Evolutionary conservation across 2,888 invertebrate species (phyloP), one percentile per base, ranked within the genome.

Genomic region (Heliconius sara): DNA sequence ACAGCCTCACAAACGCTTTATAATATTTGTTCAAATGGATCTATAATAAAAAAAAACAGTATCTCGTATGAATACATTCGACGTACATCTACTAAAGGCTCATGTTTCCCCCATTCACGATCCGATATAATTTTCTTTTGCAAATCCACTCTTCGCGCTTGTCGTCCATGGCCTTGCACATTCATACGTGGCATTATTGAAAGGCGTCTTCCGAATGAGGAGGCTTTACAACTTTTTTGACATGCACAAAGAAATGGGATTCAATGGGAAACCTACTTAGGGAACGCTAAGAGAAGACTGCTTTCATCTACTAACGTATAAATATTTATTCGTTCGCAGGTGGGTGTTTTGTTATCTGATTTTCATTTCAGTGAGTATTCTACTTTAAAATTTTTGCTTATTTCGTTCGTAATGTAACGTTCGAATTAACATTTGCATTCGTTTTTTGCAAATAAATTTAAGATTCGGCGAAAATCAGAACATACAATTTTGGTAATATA

Each of bases 131-230:
- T 66, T 75, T 75, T 66, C 75, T 75, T 75, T 76, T 77, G 13
- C 76, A 79, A 82, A 80, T 78, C 66, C 78, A 75, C 82, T 80
- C 75, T 78, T 76, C 77, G 76, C 79, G 81, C 82, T 77, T 80
- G 79, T 82, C 81, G 79, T 71, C 77, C 78, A 77, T 72, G 81
- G 75, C 78, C 77, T 52, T 77, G 79, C 67, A 71, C 83, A 77
- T 80, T 76, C 76, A 76, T 76, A 67, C 63, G 70, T 72, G 77
- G 78, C 74, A 87, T 85, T 87, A 86, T 85, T 89, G 86, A 91
- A 90, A 90, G 90, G 84, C 88, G 80, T 81, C 85, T 88, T 86
- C 87, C 84, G 87, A 90, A 89, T 87, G 88, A 86, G 85, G 84
- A 84, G 85, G 88, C 87, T 89, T 87, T 87, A 88, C 86, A 91